Percentiles rank a stretch among this genome's conserved stretches.
Evolutionary conservation across 1,140 invertebrate genomes (phyloP).

Genomic region (Aphidius gifuensis): DNA sequence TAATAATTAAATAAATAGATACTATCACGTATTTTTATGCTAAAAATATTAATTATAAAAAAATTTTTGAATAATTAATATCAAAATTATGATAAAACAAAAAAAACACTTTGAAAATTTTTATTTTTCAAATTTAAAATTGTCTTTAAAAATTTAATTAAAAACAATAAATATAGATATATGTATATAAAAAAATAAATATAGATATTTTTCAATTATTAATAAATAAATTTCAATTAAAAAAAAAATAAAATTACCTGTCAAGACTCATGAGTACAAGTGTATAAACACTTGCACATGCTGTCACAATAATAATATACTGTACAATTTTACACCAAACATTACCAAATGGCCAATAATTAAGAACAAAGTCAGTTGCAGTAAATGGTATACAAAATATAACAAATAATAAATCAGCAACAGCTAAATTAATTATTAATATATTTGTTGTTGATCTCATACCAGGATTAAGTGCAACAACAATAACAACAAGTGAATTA

Average conservation of each 20-base stretch:
- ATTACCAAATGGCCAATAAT: conserved; percentile 88
- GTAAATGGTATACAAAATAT: conserved; percentile 95
- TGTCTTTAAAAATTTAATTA: no score
- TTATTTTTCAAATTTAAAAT: no score
- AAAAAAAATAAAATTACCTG: conserved; percentile 52
- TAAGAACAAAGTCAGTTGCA: conserved; percentile 81
- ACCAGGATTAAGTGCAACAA: conserved; percentile 80
- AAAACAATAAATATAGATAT: no score
- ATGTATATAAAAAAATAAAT: no score
- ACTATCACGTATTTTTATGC: no score
- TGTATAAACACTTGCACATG: conserved; percentile 91
- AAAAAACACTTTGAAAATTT: no score
- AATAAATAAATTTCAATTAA: not conserved
- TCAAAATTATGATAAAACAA: no score
- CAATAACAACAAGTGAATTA: conserved; percentile 82
- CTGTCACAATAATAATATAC: conserved; percentile 82
- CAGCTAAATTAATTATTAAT: conserved; percentile 82
- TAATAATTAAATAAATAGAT: no score
- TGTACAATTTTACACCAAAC: conserved; percentile 87
- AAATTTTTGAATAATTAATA: no score
- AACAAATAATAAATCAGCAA: conserved; percentile 91
- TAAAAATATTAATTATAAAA: no score
- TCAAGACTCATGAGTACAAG: conserved; percentile 94
- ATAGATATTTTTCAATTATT: no score
- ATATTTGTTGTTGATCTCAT: conserved; percentile 93